Evolutionary conservation across 2,797 vertebrate species (phyloP).

Genomic region (Gymnodraco acuticeps): DNA sequence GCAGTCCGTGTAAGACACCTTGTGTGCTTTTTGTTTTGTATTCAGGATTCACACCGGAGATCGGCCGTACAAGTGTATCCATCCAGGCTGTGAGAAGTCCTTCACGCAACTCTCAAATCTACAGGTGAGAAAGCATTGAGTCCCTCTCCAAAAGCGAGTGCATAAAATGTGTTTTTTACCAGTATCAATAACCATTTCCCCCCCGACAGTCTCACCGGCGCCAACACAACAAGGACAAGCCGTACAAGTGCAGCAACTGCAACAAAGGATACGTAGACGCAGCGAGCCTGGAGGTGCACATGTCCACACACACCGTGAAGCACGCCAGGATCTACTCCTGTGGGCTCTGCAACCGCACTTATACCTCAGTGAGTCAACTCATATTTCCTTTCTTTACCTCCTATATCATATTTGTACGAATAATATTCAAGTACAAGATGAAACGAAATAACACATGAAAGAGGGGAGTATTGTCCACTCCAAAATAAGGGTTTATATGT

Average conservation of each 20-base stretch:
- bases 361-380: constrained; percentile 92
- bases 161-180: neutral
- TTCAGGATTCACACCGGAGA: constrained; percentile 98
- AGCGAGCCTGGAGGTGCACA: constrained; percentile 94
- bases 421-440: too few species aligned
- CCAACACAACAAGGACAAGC: constrained; percentile 99
- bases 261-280: constrained; percentile 96
- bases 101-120: constrained; percentile 99
- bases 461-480: too few species aligned
- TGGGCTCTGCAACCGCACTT: constrained; percentile 96
- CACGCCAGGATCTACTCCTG: constrained; percentile 98
- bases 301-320: constrained; percentile 97
- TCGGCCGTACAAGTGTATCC: constrained; percentile 95
- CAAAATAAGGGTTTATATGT: too few species aligned
- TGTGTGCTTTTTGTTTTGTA: constrained; percentile 33
- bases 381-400: neutral
- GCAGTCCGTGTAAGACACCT: constrained; percentile 24
- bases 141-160: neutral
- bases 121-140: constrained; percentile 86
- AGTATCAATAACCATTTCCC: constrained; percentile 3
- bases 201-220: constrained; percentile 93
- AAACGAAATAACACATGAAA: too few species aligned
- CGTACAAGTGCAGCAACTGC: constrained; percentile 98
- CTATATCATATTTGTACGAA: too few species aligned
- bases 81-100: constrained; percentile 98